Base-by-base conservation (phyloP, 2,797 vertebrate genomes). In the Garrulus glandarius region DNA sequence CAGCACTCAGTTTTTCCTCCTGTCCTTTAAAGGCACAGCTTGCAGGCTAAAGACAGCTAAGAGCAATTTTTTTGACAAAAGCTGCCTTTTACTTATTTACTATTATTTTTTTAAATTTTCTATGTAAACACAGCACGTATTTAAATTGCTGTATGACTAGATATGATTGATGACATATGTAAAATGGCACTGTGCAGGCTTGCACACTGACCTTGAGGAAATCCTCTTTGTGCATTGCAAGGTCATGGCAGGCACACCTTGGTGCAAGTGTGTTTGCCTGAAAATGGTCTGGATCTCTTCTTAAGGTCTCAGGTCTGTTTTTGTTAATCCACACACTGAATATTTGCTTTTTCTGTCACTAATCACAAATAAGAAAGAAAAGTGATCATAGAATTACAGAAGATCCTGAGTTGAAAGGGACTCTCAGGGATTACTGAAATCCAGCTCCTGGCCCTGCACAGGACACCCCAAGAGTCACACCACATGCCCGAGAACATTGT, bases 1-100 rank as follows among this genome's bases (percentile, higher is more conserved):
- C 83, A 95, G 87, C 53, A 46, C 49, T 92, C 84, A 74, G 10
- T 77, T 92, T 95, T 93, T 96, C 93, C 93, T 83, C 49, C 64
- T 1, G 4, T 70, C 70, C 57, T 91, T 91, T 87, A 91, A 91
- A 95, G 71, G 68, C 72, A 80, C 84, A 93, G 89, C 32, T 85
- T 77, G 71, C 49, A 80, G 44, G 37, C 34, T 70, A 30, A 52
- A 80, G 52, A 70, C 1, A 46, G 74, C 24, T 19, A 41, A 7
- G 52, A 79, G 72, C 5, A 37, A 2, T 10, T 32, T 65, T 20
- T 23, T 74, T 27, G 2, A 87, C 24, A 1, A 5, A 49, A 47
- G 13, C 7, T 41, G 15, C 15, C 37, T 34, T 61, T n/a, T 3
- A 39, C 32, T 15, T 21, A 18, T 64, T 46, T 30, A 21, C 15